phyloP scores from a whole-genome alignment of 2,113 vertebrate species.

The Sinocyclocheilus maitianheensis region DNA sequence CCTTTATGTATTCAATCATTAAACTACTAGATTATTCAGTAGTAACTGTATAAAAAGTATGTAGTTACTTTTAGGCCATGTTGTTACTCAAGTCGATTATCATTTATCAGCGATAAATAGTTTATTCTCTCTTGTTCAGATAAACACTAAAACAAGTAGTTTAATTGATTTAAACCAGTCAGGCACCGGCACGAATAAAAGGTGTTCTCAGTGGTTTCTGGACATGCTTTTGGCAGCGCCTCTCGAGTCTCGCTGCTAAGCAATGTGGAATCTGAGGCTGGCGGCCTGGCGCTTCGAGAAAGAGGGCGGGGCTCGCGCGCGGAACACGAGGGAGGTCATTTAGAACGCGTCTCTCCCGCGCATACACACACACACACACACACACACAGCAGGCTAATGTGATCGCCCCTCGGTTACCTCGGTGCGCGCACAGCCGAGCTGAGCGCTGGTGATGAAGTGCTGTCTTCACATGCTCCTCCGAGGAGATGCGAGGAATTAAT shows the following conservation, averaged over 20 bases:
- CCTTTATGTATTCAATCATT: background rate
- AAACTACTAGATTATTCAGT: background rate
- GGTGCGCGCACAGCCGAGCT: slow-evolving; percentile 56
- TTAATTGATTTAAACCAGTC: too few species aligned
- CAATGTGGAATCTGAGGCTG: slow-evolving; percentile 70
- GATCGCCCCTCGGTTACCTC: slow-evolving; percentile 70
- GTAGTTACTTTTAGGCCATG: background rate
- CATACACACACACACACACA: too few species aligned
- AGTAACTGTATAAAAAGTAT: too few species aligned
- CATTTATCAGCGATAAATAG: background rate
- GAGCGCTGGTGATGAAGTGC: slow-evolving; percentile 39
- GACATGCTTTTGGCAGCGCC: slow-evolving; percentile 47
- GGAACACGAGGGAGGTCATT: slow-evolving; percentile 15
- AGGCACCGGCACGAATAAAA: slow-evolving; percentile 42
- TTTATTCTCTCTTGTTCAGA: too few species aligned
- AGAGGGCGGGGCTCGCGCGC: slow-evolving; percentile 70
- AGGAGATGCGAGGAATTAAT: background rate
- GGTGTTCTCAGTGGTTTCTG: too few species aligned
- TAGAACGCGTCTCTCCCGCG: slow-evolving; percentile 43
- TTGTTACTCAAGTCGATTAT: too few species aligned
- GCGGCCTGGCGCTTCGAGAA: slow-evolving; percentile 58
- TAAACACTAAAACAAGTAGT: too few species aligned
- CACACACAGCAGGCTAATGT: slow-evolving; percentile 58
- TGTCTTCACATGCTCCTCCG: background rate
- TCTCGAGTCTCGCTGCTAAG: slow-evolving; percentile 47